Conservation (phyloP, 2,888 invertebrate genomes). For the Luperina nickerlii region DNA sequence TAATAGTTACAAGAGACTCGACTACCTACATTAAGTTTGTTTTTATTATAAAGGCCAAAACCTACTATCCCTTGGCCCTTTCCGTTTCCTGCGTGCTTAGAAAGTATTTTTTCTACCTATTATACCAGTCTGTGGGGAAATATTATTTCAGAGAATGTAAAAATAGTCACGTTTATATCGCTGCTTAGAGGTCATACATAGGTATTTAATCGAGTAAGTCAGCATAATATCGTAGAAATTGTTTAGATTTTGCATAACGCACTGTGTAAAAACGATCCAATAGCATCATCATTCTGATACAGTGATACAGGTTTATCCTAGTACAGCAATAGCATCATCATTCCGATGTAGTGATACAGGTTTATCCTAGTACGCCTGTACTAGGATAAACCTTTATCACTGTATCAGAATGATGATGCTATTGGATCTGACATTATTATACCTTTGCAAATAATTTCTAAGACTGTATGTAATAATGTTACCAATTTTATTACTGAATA, state of each 20-base stretch:
- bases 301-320: too few relatives aligned
- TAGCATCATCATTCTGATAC: not conserved
- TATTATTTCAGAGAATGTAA: conserved; percentile 9
- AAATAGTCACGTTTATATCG: conserved; percentile 34
- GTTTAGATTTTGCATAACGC: not conserved
- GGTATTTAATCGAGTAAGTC: conserved; percentile 5
- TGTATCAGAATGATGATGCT: too few relatives aligned
- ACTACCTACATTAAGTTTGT: not conserved
- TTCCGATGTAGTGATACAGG: too few relatives aligned
- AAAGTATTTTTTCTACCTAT: not conserved
- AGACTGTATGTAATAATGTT: too few relatives aligned
- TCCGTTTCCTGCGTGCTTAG: not conserved
- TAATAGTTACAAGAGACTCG: not conserved
- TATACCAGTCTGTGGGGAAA: conserved; percentile 7
- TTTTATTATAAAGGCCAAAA: not conserved
- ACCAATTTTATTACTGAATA: too few relatives aligned
- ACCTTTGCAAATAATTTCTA: too few relatives aligned
- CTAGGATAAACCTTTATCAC: too few relatives aligned
- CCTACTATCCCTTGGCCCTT: not conserved
- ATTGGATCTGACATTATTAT: too few relatives aligned
- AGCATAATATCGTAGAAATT: conserved; percentile 6
- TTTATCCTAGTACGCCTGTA: too few relatives aligned
- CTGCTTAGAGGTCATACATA: not conserved
- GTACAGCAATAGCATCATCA: too few relatives aligned
- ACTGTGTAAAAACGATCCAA: not conserved